Evolutionary conservation across 2,888 invertebrate genomes (phyloP).

Genomic region (Oscheius sp.): DNA sequence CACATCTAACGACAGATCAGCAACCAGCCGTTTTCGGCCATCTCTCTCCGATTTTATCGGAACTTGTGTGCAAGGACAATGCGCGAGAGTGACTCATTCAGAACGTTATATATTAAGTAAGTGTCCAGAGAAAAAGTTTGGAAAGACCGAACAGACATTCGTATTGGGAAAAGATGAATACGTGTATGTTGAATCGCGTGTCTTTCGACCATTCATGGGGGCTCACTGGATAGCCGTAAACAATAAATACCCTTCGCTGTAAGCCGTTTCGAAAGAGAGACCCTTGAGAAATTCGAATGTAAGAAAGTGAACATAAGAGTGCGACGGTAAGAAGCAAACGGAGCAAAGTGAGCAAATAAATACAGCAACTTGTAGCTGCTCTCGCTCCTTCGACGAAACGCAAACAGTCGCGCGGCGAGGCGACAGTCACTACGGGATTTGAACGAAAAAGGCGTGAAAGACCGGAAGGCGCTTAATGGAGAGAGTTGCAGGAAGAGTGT

Average conservation of each 20-base stretch:
- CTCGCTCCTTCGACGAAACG: conserved; percentile 15
- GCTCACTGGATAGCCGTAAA: not conserved
- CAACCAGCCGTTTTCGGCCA: too few relatives aligned
- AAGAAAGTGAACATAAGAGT: conserved; percentile 12
- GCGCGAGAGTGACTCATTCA: too few relatives aligned
- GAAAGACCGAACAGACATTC: not conserved
- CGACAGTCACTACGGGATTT: conserved; percentile 1
- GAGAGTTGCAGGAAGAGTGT: not conserved
- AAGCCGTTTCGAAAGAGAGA: not conserved
- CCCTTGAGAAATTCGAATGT: conserved; percentile 1
- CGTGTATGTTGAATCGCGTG: not conserved
- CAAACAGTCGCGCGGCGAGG: conserved; percentile 4
- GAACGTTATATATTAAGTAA: too few relatives aligned
- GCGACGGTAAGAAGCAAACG: not conserved
- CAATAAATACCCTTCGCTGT: not conserved
- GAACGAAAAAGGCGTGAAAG: conserved; percentile 19
- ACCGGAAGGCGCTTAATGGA: not conserved
- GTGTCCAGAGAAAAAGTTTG: not conserved
- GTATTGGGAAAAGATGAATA: not conserved
- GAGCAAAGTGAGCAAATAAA: conserved; percentile 19
- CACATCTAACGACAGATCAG: too few relatives aligned
- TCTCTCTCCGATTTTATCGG: too few relatives aligned
- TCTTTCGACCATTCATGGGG: not conserved
- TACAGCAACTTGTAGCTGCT: conserved; percentile 17
- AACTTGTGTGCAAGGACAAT: too few relatives aligned